A percentile compares a stretch with the other conserved stretches of the same genome.
Conservation (phyloP, 2,113 vertebrate genomes). For the Mirza zaza region DNA sequence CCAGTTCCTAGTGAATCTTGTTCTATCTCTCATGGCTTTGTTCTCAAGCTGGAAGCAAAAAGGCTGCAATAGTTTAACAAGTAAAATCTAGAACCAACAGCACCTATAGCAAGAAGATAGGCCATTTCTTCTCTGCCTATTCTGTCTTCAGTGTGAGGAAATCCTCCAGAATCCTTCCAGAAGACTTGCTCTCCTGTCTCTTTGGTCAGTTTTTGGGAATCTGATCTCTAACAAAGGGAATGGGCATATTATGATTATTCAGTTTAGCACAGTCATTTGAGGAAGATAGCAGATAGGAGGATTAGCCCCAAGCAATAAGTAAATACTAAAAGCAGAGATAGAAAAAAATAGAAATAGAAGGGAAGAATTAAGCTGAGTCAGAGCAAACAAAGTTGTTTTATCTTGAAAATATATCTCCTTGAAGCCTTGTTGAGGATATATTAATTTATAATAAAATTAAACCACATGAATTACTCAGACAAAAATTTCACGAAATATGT, state of each 20-base stretch:
- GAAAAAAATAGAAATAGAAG: background rate
- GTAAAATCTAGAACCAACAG: background rate
- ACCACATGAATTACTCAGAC: background rate
- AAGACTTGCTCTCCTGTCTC: background rate
- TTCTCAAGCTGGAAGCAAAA: background rate
- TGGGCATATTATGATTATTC: background rate
- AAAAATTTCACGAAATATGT: background rate
- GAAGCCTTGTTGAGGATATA: background rate
- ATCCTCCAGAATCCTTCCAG: background rate
- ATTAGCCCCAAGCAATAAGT: background rate
- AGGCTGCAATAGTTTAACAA: background rate
- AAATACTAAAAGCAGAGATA: background rate
- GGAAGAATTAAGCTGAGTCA: background rate
- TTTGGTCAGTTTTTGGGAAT: background rate
- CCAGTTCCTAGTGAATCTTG: background rate
- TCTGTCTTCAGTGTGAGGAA: background rate
- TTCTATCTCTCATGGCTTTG: background rate
- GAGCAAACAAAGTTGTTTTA: constrained; percentile 11
- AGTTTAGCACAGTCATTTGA: background rate
- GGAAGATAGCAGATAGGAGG: background rate
- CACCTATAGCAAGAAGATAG: background rate
- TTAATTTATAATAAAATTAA: background rate
- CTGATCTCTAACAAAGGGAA: background rate
- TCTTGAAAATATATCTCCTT: constrained; percentile 27
- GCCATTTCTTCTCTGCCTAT: background rate